Evolutionary conservation across 2,888 invertebrate species (phyloP).

Genomic region (Tuberolachnus salignus): DNA sequence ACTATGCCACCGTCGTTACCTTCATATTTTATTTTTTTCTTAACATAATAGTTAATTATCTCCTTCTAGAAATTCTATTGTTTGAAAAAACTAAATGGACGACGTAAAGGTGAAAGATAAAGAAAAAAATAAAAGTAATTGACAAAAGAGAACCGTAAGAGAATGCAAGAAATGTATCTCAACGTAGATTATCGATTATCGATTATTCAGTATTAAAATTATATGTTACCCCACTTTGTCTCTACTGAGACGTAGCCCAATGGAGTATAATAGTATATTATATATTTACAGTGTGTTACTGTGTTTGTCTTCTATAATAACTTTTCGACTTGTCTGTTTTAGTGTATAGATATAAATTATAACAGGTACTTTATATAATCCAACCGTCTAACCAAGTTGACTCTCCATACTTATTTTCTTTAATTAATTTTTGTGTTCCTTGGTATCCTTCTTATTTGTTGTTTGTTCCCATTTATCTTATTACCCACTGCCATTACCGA

Average conservation of each 20-base stretch:
- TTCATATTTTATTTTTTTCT: neutral
- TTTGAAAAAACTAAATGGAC: neutral
- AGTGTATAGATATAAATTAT: too few relatives aligned
- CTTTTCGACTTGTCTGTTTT: too few relatives aligned
- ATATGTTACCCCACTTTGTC: slow-evolving; percentile 1
- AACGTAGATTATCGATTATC: neutral
- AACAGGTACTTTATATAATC: too few relatives aligned
- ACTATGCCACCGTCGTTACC: neutral
- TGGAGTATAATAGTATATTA: neutral
- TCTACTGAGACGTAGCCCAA: too few relatives aligned
- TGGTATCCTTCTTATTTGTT: too few relatives aligned
- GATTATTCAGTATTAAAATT: slow-evolving; percentile 37
- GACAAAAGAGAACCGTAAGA: neutral
- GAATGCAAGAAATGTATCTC: neutral
- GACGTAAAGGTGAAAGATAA: neutral
- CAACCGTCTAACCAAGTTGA: too few relatives aligned
- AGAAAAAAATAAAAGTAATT: neutral
- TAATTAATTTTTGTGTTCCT: too few relatives aligned
- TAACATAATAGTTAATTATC: neutral
- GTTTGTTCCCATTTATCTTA: too few relatives aligned
- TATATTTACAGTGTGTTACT: too few relatives aligned
- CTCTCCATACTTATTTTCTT: too few relatives aligned
- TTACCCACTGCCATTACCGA: too few relatives aligned
- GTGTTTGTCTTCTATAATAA: too few relatives aligned
- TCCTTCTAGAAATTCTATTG: neutral